phyloP scores from a whole-genome alignment of 2,113 vertebrate species.

The Aldabrachelys gigantea region DNA sequence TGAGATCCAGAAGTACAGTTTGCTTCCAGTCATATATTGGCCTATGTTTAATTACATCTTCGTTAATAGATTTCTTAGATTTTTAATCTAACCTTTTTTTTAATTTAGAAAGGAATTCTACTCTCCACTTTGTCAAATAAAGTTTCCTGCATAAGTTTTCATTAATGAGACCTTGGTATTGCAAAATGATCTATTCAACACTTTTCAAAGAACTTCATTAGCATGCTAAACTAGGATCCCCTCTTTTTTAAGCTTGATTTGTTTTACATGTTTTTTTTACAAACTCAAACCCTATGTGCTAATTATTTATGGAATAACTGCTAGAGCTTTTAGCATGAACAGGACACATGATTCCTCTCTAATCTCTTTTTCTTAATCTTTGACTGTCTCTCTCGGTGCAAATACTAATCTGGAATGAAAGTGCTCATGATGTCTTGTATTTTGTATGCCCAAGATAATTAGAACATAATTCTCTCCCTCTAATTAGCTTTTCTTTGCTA shows the following conservation, averaged over 20 bases:
- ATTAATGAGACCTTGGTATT: not conserved
- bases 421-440: not conserved
- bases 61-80: not conserved
- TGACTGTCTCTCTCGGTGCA: not conserved
- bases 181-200: not conserved
- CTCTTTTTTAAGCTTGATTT: not conserved
- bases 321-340: not conserved
- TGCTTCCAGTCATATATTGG: fast-evolving
- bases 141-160: fast-evolving
- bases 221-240: not conserved
- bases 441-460: not conserved
- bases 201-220: not conserved
- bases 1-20: not conserved
- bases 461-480: not conserved
- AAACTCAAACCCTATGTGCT: not conserved
- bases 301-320: not conserved
- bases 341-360: not conserved
- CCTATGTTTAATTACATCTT: not conserved
- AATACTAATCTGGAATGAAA: not conserved
- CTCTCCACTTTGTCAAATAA: not conserved
- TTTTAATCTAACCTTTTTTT: not conserved
- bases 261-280: not conserved
- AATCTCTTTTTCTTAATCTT: not conserved
- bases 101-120: not conserved
- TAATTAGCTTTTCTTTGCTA: not conserved